Percentiles rank a stretch among this genome's conserved stretches.
Conservation (phyloP, 1,140 invertebrate species). For the Riptortus pedestris region DNA sequence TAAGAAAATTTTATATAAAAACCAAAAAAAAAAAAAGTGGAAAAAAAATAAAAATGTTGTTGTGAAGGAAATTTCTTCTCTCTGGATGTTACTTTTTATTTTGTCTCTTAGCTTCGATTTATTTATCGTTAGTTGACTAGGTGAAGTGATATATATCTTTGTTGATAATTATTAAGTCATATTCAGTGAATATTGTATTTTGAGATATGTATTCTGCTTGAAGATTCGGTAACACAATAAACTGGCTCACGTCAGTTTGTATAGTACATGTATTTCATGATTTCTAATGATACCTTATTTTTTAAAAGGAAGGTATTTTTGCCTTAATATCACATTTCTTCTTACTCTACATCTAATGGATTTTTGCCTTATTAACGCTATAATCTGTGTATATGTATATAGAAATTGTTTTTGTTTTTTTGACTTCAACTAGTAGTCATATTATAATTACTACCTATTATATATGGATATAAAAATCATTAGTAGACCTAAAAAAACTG, state of each 20-base stretch:
- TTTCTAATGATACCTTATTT: slow-evolving; percentile 14
- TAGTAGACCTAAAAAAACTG: too few relatives aligned
- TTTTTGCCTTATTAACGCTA: slow-evolving; percentile 11
- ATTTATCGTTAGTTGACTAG: background rate
- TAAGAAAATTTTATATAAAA: background rate
- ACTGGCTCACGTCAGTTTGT: background rate
- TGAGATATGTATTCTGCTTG: slow-evolving; percentile 4
- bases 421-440: too few relatives aligned
- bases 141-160: background rate
- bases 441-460: too few relatives aligned
- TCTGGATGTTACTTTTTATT: too few relatives aligned
- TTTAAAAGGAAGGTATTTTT: slow-evolving; percentile 10
- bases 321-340: background rate
- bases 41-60: too few relatives aligned
- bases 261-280: slow-evolving; percentile 17
- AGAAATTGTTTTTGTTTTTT: slow-evolving; percentile 11
- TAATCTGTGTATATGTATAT: slow-evolving; percentile 18
- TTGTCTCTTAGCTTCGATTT: background rate
- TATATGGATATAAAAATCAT: too few relatives aligned
- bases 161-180: background rate
- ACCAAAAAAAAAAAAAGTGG: too few relatives aligned
- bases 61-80: too few relatives aligned
- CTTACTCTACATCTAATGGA: background rate
- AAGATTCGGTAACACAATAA: background rate
- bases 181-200: slow-evolving; percentile 14